These are phyloP conservation scores for Genyomyrus donnyi DNA, from an alignment of 2,113 vertebrate genomes.

Conservation along the genomic window DNA sequence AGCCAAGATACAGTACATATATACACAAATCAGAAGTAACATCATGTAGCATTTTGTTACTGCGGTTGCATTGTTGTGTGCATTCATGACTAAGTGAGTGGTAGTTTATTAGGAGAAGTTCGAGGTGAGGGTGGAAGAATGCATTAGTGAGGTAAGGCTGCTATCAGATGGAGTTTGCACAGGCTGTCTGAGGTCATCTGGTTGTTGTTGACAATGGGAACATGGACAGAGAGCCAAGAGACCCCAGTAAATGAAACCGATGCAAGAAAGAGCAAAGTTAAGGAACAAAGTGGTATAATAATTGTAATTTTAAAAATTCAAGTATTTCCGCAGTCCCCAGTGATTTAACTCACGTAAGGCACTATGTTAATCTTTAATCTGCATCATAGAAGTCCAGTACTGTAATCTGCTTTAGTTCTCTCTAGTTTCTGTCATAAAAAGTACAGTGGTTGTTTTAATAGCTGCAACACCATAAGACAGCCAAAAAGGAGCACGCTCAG, in stretches of 20 bases:
- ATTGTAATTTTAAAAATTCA: conserved; percentile 50
- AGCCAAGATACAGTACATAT: conserved; percentile 28
- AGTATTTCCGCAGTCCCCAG: conserved; percentile 57
- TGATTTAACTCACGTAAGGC: conserved; percentile 65
- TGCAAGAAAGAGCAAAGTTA: conserved; percentile 31
- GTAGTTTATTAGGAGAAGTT: conserved; percentile 31
- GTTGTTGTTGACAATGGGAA: conserved; percentile 27
- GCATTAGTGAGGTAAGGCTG: conserved; percentile 35
- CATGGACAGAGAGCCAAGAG: conserved; percentile 2
- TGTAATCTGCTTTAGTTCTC: conserved; percentile 6
- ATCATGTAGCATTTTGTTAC: conserved; percentile 39
- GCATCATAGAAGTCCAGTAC: conserved; percentile 17
- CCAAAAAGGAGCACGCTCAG: background rate
- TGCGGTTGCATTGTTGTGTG: conserved; percentile 66
- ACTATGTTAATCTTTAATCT: conserved; percentile 47
- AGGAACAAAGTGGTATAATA: conserved; percentile 63
- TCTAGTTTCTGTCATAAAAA: background rate
- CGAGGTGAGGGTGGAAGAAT: conserved; percentile 24
- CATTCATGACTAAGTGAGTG: conserved; percentile 59
- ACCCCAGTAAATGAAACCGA: conserved; percentile 29
- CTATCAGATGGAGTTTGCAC: conserved; percentile 31
- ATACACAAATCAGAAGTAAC: conserved; percentile 36
- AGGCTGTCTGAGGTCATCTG: conserved; percentile 39
- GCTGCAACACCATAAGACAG: background rate
- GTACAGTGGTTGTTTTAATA: background rate